These are phyloP conservation scores for Nomada goodeniana DNA, from an alignment of 2,888 invertebrate genomes.

Conservation along the genomic window DNA sequence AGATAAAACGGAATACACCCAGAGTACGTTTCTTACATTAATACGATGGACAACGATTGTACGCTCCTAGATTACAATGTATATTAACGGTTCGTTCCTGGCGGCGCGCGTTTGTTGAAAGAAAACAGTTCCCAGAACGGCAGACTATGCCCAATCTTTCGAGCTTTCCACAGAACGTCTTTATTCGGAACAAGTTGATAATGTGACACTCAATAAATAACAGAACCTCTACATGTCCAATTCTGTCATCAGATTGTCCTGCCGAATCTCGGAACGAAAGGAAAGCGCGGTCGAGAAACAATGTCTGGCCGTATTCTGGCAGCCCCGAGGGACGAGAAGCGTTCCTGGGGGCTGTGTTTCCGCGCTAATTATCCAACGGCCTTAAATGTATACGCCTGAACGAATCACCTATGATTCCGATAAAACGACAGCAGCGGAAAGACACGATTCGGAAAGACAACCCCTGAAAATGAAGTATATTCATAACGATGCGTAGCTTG, in stretches of 20 bases:
- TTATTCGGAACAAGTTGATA: conserved; percentile 81
- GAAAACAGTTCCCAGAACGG: conserved; percentile 74
- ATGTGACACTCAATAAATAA: conserved; percentile 83
- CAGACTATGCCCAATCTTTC: conserved; percentile 79
- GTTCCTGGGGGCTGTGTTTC: conserved; percentile 6
- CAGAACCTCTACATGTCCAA: conserved; percentile 83
- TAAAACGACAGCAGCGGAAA: conserved; percentile 15
- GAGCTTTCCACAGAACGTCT: conserved; percentile 82
- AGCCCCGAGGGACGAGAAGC: conserved; percentile 13
- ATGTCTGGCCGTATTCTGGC: conserved; percentile 14
- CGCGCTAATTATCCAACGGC: conserved; percentile 2
- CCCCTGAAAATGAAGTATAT: conserved; percentile 79
- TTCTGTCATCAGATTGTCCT: conserved; percentile 76
- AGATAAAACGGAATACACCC: background rate
- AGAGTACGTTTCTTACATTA: background rate
- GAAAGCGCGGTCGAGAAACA: conserved; percentile 32
- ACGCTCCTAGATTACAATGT: background rate
- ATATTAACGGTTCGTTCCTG: background rate
- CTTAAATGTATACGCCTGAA: conserved; percentile 12
- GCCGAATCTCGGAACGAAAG: conserved; percentile 69
- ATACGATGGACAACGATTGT: no score
- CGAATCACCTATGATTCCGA: conserved; percentile 29
- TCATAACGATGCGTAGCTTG: conserved; percentile 81
- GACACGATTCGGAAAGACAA: conserved; percentile 74
- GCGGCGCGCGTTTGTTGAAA: background rate